Percentiles rank a stretch among this genome's conserved stretches.
These are phyloP conservation scores for Aphelinus atriplicis DNA, from an alignment of 1,140 invertebrate species.

Conservation along the genomic window DNA sequence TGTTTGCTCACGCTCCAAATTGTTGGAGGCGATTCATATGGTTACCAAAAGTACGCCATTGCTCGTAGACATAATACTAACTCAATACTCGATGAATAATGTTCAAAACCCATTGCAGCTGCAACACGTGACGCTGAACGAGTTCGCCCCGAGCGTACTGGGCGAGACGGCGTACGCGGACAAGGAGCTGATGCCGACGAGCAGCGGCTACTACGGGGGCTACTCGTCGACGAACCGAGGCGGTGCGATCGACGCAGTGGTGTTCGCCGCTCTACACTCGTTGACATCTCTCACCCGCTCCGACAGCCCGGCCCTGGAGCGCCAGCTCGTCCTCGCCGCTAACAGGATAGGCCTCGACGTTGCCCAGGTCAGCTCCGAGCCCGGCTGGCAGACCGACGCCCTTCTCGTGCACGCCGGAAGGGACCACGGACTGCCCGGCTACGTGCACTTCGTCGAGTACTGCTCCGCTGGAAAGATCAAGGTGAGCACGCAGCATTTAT, in stretches of 20 bases:
- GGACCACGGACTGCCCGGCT: conserved; percentile 92
- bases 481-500: conserved; percentile 30
- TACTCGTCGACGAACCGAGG: conserved; percentile 85
- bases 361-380: conserved; percentile 44
- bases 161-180: conserved; percentile 76
- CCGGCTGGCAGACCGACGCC: conserved; percentile 55
- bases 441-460: conserved; percentile 77
- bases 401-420: conserved; percentile 76
- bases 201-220: conserved; percentile 75
- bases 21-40: too few species aligned
- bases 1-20: too few species aligned
- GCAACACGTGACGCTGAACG: conserved; percentile 89
- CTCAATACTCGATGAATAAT: neutral
- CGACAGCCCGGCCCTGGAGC: conserved; percentile 53
- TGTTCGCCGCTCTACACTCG: conserved; percentile 78
- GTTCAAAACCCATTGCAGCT: conserved; percentile 62
- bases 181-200: conserved; percentile 72
- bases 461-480: conserved; percentile 72
- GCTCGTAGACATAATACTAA: too few species aligned
- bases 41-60: too few species aligned
- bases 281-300: conserved; percentile 76
- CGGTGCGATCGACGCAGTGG: conserved; percentile 79
- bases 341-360: conserved; percentile 55
- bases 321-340: conserved; percentile 56
- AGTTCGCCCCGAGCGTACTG: conserved; percentile 83